Evolutionary conservation across 2,113 vertebrate species (phyloP).

Genomic region (Syngnathus scovelli): DNA sequence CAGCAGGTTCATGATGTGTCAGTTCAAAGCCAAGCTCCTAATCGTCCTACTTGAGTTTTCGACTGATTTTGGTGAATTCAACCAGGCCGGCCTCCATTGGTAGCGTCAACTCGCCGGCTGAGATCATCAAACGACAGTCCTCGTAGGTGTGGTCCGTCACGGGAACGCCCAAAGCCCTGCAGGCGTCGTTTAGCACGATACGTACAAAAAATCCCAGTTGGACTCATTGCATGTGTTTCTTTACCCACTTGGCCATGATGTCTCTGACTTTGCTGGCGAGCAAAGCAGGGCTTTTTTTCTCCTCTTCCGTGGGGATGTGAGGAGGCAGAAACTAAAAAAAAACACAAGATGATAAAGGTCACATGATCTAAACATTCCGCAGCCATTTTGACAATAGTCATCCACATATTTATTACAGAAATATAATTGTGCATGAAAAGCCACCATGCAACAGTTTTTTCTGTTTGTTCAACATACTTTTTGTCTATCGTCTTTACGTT

Average conservation of each 20-base stretch:
- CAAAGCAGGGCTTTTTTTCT: conserved; percentile 77
- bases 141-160: conserved; percentile 95
- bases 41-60: conserved; percentile 83
- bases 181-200: neutral
- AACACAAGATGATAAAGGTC: conserved; percentile 1
- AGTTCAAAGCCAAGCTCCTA: neutral
- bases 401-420: neutral
- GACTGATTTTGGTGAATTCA: conserved; percentile 97
- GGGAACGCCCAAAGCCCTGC: conserved; percentile 80
- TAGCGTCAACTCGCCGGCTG: conserved; percentile 88
- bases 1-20: neutral
- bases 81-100: conserved; percentile 97
- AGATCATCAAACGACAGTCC: conserved; percentile 95
- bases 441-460: too few relatives aligned
- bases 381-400: neutral
- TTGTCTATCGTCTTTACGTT: neutral
- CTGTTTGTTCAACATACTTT: too few relatives aligned
- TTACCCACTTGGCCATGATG: conserved; percentile 83
- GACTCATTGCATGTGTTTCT: neutral
- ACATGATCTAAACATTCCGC: neutral
- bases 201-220: neutral
- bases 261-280: conserved; percentile 81
- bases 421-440: too few relatives aligned
- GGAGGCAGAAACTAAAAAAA: conserved; percentile 85
- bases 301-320: conserved; percentile 81